A percentile compares a stretch with the other conserved stretches of the same genome.
These are phyloP conservation scores for Rhinoraja longicauda DNA, from an alignment of 2,797 vertebrate species.

Conservation along the genomic window DNA sequence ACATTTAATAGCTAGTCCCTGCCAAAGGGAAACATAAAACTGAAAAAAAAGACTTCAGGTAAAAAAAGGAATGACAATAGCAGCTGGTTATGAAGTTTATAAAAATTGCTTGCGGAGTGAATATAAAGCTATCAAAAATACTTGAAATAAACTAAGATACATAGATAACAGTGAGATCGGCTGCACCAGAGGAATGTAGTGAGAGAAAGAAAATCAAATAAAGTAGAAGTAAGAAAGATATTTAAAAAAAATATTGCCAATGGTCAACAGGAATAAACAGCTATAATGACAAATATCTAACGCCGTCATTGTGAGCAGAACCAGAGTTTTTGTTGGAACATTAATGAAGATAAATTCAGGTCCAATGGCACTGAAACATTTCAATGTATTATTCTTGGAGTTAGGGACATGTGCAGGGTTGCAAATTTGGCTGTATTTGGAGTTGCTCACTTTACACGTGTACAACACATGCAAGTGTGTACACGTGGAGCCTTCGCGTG, in stretches of 20 bases:
- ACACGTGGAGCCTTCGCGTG: too few relatives aligned
- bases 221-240: background rate
- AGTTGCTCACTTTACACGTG: too few relatives aligned
- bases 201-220: background rate
- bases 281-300: background rate
- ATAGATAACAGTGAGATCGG: too few relatives aligned
- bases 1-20: background rate
- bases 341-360: background rate
- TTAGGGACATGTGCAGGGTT: too few relatives aligned
- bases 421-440: too few relatives aligned
- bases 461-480: too few relatives aligned
- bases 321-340: background rate
- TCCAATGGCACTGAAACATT: background rate
- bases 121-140: background rate
- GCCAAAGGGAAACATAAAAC: background rate
- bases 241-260: too few relatives aligned
- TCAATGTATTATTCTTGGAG: background rate
- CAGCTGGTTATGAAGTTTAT: background rate
- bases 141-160: too few relatives aligned
- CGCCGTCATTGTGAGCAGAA: background rate
- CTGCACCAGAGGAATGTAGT: background rate
- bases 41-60: background rate
- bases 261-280: background rate
- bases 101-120: background rate
- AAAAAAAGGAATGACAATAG: background rate